Percentiles rank a stretch among this genome's conserved stretches.
Conservation (phyloP, 2,113 vertebrate genomes). For the Stomatorhinus ivindoensis region DNA sequence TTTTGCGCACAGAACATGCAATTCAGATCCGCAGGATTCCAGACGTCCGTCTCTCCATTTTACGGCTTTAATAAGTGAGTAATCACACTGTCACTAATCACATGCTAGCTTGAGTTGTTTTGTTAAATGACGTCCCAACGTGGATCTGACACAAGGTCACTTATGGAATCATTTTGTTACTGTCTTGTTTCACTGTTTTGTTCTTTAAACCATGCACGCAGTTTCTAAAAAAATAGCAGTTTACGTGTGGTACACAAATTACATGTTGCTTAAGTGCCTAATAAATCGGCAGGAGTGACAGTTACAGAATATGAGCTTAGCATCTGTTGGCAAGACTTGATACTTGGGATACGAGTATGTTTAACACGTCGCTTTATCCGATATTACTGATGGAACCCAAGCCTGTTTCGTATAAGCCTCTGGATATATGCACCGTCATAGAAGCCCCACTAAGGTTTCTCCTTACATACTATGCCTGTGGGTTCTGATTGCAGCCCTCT, state of each 20-base stretch:
- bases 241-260: not conserved
- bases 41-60: not conserved
- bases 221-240: not conserved
- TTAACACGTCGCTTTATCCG: not conserved
- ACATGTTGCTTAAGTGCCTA: not conserved
- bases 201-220: not conserved
- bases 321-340: not conserved
- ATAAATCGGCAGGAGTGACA: not conserved
- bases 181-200: not conserved
- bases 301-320: not conserved
- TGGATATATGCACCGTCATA: not conserved
- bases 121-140: not conserved
- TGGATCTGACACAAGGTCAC: not conserved
- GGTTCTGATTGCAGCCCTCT: not conserved
- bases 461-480: not conserved
- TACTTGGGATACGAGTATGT: not conserved
- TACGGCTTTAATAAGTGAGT: not conserved
- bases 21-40: not conserved
- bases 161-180: not conserved
- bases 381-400: not conserved
- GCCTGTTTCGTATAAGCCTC: not conserved
- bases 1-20: not conserved
- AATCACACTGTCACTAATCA: not conserved
- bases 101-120: not conserved
- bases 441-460: not conserved